phyloP scores from a whole-genome alignment of 1,140 invertebrate species.

The Bombus sylvicola region DNA sequence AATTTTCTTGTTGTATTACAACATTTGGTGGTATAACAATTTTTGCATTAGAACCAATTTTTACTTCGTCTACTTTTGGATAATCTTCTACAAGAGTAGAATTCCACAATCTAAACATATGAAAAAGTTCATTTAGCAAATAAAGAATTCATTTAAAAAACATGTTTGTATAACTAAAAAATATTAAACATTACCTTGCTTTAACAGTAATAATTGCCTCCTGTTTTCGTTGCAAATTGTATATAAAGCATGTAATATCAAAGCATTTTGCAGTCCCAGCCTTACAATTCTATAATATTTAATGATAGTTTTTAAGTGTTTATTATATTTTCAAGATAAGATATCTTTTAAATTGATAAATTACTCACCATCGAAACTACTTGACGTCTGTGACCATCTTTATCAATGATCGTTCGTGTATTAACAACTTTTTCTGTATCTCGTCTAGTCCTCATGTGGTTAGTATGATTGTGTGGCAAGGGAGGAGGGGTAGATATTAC shows the following conservation, averaged over 20 bases:
- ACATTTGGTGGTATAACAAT: slow-evolving; percentile 88
- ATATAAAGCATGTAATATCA: slow-evolving; percentile 91
- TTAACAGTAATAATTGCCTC: slow-evolving; percentile 90
- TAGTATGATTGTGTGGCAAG: slow-evolving; percentile 70
- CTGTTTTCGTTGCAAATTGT: slow-evolving; percentile 88
- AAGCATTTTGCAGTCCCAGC: slow-evolving; percentile 92
- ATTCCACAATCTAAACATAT: slow-evolving; percentile 90
- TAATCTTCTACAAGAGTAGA: slow-evolving; percentile 94
- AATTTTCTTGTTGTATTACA: slow-evolving; percentile 88
- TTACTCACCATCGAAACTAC: slow-evolving; percentile 89
- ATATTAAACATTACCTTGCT: slow-evolving; percentile 83
- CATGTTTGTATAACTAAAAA: not conserved
- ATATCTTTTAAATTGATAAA: not conserved
- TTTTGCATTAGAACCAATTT: slow-evolving; percentile 90
- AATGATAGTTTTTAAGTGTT: slow-evolving; percentile 26
- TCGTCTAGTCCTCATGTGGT: slow-evolving; percentile 84
- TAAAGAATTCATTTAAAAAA: not conserved
- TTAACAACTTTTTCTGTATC: slow-evolving; percentile 89
- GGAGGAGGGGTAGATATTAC: slow-evolving; percentile 55
- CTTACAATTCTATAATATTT: slow-evolving; percentile 87
- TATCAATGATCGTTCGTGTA: slow-evolving; percentile 87
- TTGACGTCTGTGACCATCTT: slow-evolving; percentile 87
- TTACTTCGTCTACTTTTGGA: slow-evolving; percentile 91
- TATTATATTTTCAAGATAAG: slow-evolving; percentile 2
- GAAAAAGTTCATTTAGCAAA: slow-evolving; percentile 1